A percentile compares a stretch with the other conserved stretches of the same genome.
Evolutionary conservation across 2,797 vertebrate species (phyloP).

Genomic region (Cynopterus sphinx): DNA sequence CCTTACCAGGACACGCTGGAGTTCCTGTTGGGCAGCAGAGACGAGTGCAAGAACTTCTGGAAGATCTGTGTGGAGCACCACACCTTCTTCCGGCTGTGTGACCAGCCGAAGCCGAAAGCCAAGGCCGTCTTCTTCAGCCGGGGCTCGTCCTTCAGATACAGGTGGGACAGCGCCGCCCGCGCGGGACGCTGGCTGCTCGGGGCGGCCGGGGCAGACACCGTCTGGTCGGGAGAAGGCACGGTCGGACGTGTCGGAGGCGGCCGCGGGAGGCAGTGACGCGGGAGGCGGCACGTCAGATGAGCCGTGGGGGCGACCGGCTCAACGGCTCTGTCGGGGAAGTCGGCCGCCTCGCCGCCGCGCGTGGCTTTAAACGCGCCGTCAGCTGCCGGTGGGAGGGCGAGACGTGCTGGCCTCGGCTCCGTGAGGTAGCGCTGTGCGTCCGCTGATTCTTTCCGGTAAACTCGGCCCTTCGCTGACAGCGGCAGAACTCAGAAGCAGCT

Average conservation of each 20-base stretch:
- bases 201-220: not conserved
- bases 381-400: not conserved
- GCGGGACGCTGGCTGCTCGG: not conserved
- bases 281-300: not conserved
- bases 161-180: conserved; percentile 80
- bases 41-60: conserved; percentile 98
- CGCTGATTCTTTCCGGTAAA: conserved; percentile 33
- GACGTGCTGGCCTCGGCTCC: not conserved
- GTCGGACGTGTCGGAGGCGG: accelerated
- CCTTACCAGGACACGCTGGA: conserved; percentile 96
- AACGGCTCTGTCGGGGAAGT: not conserved
- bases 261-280: accelerated
- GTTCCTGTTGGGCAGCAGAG: conserved; percentile 95
- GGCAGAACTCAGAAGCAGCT: conserved; percentile 98
- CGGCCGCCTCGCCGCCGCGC: not conserved
- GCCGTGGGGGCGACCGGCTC: not conserved
- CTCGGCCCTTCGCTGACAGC: conserved; percentile 84
- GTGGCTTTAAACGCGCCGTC: not conserved
- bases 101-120: conserved; percentile 95
- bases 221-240: too few relatives aligned
- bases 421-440: not conserved
- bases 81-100: conserved; percentile 95
- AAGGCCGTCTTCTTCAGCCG: conserved; percentile 95
- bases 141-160: conserved; percentile 99
- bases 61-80: conserved; percentile 99